Base-by-base conservation (phyloP, 2,888 invertebrate genomes). In the Polydrusus cervinus region DNA sequence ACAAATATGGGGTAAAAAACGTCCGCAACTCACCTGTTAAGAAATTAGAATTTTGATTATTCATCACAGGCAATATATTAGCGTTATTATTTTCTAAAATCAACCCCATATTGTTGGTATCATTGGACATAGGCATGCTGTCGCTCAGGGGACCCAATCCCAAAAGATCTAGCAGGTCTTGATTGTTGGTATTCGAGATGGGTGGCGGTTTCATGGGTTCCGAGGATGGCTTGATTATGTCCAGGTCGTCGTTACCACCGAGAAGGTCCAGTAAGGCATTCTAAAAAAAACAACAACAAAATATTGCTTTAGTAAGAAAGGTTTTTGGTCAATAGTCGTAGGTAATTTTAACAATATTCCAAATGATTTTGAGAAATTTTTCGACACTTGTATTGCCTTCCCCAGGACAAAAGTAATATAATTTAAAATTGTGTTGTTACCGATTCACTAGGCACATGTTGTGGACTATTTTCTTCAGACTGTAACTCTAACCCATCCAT, bases 151-250 rank as follows among this genome's bases (percentile, higher is more conserved):
- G 89, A 84, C 94, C 94, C 78, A 94, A 86, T 13, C 93, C 97
- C 43, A 98, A 90, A 67, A 98, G 90, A 88, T 97, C 97, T 77
- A 98, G 88, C 79, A 98, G 91, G 88, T 97, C 95, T 89, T 94
- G 92, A 86, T 91, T 92, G 82, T 91, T 90, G 77, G 86, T 85
- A 69, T 84, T 84, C 43, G 85, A 81, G 86, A 85, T 88, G 9
- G 77, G 64, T 14, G 71, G 65, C 83, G 85, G 77, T 85, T 87
- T 80, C 78, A 82, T 81, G 20, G 87, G 80, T 53, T 81, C 80
- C 25, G 84, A 85, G 43, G 83, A 82, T 45, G 85, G 82, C 84
- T 83, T 81, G 18, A 86, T 85, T 70, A 86, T 82, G 49, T 85
- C 85, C 76, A 85, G 75, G 75, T 85, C 85, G 14, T 83, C 81